Percentiles rank a stretch among this genome's conserved stretches.
These are phyloP conservation scores for Clytia hemisphaerica DNA, from an alignment of 30 jellyfish, hydroid and myxozoan species.

Conservation along the genomic window DNA sequence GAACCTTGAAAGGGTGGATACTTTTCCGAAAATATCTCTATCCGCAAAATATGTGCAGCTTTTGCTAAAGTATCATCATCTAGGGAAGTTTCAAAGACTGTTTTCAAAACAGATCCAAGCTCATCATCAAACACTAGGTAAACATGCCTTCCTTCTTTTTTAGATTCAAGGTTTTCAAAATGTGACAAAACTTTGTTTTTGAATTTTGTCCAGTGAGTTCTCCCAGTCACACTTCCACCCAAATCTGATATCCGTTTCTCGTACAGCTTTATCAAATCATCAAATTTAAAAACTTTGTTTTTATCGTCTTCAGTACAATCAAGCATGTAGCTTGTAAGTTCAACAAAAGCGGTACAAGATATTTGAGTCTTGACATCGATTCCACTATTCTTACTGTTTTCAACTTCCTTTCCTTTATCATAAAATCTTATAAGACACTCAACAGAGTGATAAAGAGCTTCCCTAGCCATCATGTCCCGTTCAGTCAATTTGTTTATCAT, in stretches of 20 bases:
- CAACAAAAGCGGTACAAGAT: too few species aligned
- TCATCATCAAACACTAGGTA: slow-evolving; percentile 13
- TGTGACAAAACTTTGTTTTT: background rate
- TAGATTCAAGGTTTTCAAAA: background rate
- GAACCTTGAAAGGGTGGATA: background rate
- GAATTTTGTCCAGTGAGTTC: background rate
- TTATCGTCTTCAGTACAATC: background rate
- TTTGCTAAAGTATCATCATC: slow-evolving; percentile 17
- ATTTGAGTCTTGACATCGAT: too few species aligned
- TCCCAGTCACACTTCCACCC: background rate
- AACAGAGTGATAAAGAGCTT: too few species aligned
- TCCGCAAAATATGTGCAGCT: slow-evolving; percentile 20
- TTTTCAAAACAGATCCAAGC: background rate
- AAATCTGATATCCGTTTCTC: background rate
- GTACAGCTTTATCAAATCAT: background rate
- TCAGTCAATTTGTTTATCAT: too few species aligned
- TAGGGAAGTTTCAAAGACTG: background rate
- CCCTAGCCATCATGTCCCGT: too few species aligned
- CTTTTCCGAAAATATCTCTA: background rate
- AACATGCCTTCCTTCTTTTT: slow-evolving; percentile 7
- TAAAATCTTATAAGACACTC: too few species aligned
- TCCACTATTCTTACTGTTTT: too few species aligned
- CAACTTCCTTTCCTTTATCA: too few species aligned
- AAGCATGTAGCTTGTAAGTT: too few species aligned
- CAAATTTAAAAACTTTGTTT: background rate